Percentiles rank a stretch among this genome's conserved stretches.
These are phyloP conservation scores for Trichonephila clavipes DNA, from an alignment of 1,140 invertebrate species.

Conservation along the genomic window DNA sequence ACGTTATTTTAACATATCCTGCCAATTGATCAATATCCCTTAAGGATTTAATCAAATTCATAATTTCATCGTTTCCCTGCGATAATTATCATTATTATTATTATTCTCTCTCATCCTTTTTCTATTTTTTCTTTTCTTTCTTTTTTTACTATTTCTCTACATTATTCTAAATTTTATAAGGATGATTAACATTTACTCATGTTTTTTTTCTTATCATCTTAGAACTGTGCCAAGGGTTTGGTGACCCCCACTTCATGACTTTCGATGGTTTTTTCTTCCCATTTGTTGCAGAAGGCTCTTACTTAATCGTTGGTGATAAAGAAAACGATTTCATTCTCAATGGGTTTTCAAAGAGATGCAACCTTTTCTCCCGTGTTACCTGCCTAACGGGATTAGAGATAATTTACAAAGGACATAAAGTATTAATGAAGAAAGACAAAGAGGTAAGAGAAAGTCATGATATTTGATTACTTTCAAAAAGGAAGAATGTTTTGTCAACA, in stretches of 20 bases:
- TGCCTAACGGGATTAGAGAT: conserved; percentile 72
- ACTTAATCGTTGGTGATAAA: conserved; percentile 67
- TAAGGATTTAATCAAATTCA: too few species aligned
- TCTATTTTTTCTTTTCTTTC: too few species aligned
- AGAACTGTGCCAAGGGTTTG: conserved; percentile 86
- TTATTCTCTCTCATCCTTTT: too few species aligned
- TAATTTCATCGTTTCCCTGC: too few species aligned
- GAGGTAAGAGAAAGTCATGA: conserved; percentile 26
- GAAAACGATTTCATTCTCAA: conserved; percentile 58
- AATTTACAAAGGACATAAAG: conserved; percentile 65
- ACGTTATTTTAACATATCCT: too few species aligned
- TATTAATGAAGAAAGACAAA: conserved; percentile 65
- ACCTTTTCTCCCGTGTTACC: not conserved
- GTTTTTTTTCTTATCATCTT: conserved; percentile 16
- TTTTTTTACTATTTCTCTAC: too few species aligned
- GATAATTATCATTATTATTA: too few species aligned
- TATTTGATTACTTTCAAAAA: too few species aligned
- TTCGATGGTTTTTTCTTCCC: conserved; percentile 88
- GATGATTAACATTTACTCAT: too few species aligned
- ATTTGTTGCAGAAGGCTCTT: conserved; percentile 83
- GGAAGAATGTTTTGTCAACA: too few species aligned
- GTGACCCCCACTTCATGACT: conserved; percentile 87
- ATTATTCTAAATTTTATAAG: too few species aligned
- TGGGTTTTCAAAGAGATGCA: conserved; percentile 62
- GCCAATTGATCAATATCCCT: too few species aligned